Conservation (phyloP, 2,113 vertebrate species). For the Octodon degus region DNA sequence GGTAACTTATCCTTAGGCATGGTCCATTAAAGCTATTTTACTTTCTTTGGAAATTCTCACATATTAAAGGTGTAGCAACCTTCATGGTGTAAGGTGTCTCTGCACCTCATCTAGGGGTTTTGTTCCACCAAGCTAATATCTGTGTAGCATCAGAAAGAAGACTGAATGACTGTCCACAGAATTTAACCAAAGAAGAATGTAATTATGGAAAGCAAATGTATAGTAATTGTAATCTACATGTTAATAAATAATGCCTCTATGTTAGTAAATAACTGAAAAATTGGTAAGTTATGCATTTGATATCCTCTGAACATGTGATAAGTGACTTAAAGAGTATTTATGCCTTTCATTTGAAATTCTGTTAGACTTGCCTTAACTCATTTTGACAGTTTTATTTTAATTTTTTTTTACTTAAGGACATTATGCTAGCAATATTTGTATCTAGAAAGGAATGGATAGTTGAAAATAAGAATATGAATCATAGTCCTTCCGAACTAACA, state of each 20-base stretch:
- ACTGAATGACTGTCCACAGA: background rate
- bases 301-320: background rate
- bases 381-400: background rate
- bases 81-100: background rate
- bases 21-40: background rate
- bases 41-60: slow-evolving; percentile 21
- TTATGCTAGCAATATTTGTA: background rate
- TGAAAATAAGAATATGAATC: background rate
- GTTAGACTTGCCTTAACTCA: background rate
- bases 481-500: background rate
- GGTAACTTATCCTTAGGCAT: slow-evolving; percentile 47
- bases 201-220: slow-evolving; percentile 9
- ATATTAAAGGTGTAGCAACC: background rate
- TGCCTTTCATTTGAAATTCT: slow-evolving; percentile 22
- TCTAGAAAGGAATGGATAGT: background rate
- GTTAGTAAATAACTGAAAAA: background rate
- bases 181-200: slow-evolving; percentile 17
- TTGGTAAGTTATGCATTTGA: background rate
- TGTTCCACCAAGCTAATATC: background rate
- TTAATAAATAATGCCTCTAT: background rate
- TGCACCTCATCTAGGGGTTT: background rate
- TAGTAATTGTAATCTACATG: background rate
- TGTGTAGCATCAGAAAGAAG: background rate
- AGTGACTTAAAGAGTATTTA: background rate
- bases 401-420: slow-evolving; percentile 4